Evolutionary conservation across 2,113 vertebrate genomes (phyloP), one percentile per base, ranked within the genome.

Genomic region (Mustela nigripes): DNA sequence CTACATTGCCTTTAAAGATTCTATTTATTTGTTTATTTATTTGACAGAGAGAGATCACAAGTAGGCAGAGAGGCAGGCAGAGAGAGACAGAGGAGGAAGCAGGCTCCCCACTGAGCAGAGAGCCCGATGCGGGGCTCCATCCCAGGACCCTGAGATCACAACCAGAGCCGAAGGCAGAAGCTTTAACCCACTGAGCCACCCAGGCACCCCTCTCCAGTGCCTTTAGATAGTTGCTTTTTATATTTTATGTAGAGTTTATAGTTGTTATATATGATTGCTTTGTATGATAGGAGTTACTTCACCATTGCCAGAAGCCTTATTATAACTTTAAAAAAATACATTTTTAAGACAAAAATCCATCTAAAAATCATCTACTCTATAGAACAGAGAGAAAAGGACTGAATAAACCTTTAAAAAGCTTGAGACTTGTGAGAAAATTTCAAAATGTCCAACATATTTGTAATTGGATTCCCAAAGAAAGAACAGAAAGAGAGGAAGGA

Each of bases 61-160:
- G 16, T 18, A 56, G 53, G 53, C 53, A 56, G 15, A 56, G 53
- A 56, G 53, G 53, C 53, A 56, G 53, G 53, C 53, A 56, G 53
- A 56, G 53, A 56, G 50, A 53, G 4, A 48, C 1, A 50, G 53
- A 56, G 16, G 15, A 53, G 5, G 15, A 56, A 56, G 53, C 53
- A 18, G 16, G 53, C 16, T 56, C 16, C 53, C 53, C 18, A 5
- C 16, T 56, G 16, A 56, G 53, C 53, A 56, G 53, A 18, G 1
- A 56, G 53, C 53, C 53, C 10, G 0, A 56, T 2, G 53, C 0
- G 16, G 53, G 53, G 53, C 1, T 16, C 5, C 1, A 6, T 56
- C 53, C 53, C 53, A 56, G 16, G 53, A 56, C 53, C 53, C 53
- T 18, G 53, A 56, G 53, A 56, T 56, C 53, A 56, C 16, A 18